Evolutionary conservation across 1,140 invertebrate species (phyloP), one percentile per base, ranked within the genome.

Genomic region (Drosophila sucinea): DNA sequence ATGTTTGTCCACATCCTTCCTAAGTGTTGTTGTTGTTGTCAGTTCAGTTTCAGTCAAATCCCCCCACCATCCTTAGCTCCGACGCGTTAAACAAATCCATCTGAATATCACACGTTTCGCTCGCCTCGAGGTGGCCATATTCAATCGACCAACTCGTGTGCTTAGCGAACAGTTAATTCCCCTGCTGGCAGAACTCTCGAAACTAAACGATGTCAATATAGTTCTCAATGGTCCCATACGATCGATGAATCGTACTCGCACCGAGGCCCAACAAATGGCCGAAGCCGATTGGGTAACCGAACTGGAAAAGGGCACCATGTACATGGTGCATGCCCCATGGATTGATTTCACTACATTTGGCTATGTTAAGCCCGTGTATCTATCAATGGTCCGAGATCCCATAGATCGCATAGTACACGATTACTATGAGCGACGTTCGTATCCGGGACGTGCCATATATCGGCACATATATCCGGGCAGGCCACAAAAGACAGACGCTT

Each of bases 391-490:
- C 0, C 93, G 97, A 35, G 97, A 98, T 93, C 97, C 97, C 0
- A 95, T 98, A 11, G 97, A 98, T 91, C 94, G 97, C 38, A 95
- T 98, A 6, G 97, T 98, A 72, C 97, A 96, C 0, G 97, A 96
- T 95, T 98, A 97, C 92, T 87, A 86, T 32, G 41, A 60, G 7
- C 60, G 54, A 1, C 93, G 97, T 33, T 97, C 97, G 91, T 96
- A 96, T 0, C 94, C 97, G 8, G 97, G 97, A 92, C 93, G 97
- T 51, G 95, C 97, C 1, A 97, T 98, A 78, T 97, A 96, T 1
- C 97, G 96, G 94, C 97, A 96, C 92, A 97, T 97, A 87, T 90
- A 90, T 72, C 95, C 97, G 3, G 93, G 96, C 69, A 96, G 96
- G 11, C 96, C 96, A 0, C 97, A 96, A 95, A 95, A 95, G 4